Conservation (phyloP, 2,113 vertebrate genomes). For the Sphaerodactylus townsendi region DNA sequence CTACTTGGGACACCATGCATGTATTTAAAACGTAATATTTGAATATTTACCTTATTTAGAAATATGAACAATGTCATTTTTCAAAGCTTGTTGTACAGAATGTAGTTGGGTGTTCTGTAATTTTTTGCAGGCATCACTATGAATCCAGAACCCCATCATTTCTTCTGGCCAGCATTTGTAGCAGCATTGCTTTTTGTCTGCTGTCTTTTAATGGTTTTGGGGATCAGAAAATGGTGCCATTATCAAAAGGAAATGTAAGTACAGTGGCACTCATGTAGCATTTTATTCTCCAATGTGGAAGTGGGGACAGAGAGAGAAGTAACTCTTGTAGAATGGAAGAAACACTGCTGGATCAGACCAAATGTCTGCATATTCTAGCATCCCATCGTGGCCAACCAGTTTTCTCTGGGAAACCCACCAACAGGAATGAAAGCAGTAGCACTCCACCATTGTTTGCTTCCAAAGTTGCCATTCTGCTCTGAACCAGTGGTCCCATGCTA, state of each 20-base stretch:
- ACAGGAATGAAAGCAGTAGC: no score
- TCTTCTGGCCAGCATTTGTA: constrained; percentile 64
- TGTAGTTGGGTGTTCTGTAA: not conserved
- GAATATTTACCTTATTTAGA: not conserved
- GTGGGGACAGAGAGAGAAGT: not conserved
- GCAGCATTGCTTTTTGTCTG: constrained; percentile 60
- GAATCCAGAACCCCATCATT: not conserved
- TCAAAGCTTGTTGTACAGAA: not conserved
- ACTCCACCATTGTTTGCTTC: no score
- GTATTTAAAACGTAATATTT: rapidly evolving
- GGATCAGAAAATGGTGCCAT: constrained; percentile 71
- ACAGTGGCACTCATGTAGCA: not conserved
- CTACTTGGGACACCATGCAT: not conserved
- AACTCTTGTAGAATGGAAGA: not conserved
- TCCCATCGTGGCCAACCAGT: no score
- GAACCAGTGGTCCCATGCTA: no score
- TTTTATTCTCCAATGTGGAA: not conserved
- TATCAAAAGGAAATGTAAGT: constrained; percentile 77
- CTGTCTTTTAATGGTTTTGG: constrained; percentile 43
- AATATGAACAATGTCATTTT: not conserved
- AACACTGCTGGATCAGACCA: no score
- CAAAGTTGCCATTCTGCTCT: no score
- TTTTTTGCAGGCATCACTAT: constrained; percentile 1
- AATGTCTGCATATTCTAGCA: no score
- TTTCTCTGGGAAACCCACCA: no score